phyloP scores from a whole-genome alignment of 2,888 invertebrate species.

The Encarsia formosa region DNA sequence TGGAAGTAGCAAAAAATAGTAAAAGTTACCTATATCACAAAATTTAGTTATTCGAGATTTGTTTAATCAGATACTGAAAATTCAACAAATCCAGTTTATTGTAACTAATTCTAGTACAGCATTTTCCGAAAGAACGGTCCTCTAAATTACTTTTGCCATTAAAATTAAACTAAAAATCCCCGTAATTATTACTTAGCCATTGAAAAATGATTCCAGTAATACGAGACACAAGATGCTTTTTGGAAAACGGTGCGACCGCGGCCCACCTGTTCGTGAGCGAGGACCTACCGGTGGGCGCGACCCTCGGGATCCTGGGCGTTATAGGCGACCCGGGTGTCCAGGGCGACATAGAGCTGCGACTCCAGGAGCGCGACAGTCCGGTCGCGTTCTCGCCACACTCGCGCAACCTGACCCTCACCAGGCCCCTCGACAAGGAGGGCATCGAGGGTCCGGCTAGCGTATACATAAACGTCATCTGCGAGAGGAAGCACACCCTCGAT shows the following conservation, averaged over 20 bases:
- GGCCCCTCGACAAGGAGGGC: conserved; percentile 81
- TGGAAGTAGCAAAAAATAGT: no score
- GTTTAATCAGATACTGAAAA: no score
- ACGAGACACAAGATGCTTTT: conserved; percentile 81
- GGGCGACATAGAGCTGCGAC: conserved; percentile 73
- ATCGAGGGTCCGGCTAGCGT: conserved; percentile 77
- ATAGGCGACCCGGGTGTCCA: conserved; percentile 73
- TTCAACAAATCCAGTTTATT: no score
- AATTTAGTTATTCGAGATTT: no score
- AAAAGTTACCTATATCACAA: no score
- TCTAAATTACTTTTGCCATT: no score
- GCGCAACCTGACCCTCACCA: conserved; percentile 75
- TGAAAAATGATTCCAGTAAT: no score
- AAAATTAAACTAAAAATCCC: no score
- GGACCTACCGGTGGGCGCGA: conserved; percentile 74
- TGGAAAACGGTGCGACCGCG: conserved; percentile 86
- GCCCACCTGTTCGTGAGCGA: conserved; percentile 89
- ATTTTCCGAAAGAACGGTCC: no score
- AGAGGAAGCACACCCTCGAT: conserved; percentile 71
- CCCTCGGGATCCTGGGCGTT: conserved; percentile 74
- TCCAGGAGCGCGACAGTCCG: conserved; percentile 77
- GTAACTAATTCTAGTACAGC: no score
- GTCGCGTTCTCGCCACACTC: conserved; percentile 72
- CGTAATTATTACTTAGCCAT: no score
- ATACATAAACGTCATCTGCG: conserved; percentile 82